A percentile compares a stretch with the other conserved stretches of the same genome.
phyloP scores from a whole-genome alignment of 2,113 vertebrate species.

The Anoura caudifer region DNA sequence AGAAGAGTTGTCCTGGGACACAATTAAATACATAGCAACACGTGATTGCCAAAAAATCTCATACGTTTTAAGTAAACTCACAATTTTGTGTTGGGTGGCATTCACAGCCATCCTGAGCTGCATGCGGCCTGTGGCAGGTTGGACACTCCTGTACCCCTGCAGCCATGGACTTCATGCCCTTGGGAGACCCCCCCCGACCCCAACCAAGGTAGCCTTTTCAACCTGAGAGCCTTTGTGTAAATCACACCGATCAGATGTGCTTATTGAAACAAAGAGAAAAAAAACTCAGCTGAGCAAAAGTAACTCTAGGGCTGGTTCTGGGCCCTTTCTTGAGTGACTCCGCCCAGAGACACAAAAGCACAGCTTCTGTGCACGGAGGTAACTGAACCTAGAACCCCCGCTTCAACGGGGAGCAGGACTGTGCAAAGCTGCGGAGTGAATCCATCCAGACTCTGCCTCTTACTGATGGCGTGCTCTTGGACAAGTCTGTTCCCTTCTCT shows the following conservation, averaged over 20 bases:
- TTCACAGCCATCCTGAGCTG: too few relatives aligned
- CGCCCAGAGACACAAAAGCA: neutral
- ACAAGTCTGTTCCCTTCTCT: neutral
- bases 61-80: too few relatives aligned
- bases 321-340: neutral
- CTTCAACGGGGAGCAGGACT: neutral
- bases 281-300: neutral
- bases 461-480: neutral
- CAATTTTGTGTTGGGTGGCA: too few relatives aligned
- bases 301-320: neutral
- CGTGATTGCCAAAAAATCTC: too few relatives aligned
- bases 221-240: neutral
- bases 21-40: too few relatives aligned
- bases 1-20: too few relatives aligned
- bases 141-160: neutral
- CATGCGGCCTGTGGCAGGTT: too few relatives aligned
- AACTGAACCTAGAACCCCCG: neutral
- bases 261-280: neutral
- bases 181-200: neutral
- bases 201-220: neutral
- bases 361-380: neutral
- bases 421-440: neutral
- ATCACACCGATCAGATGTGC: neutral
- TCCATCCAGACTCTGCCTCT: neutral
- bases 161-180: neutral